phyloP scores from a whole-genome alignment of 2,797 vertebrate species.

The Eulemur coronatus region DNA sequence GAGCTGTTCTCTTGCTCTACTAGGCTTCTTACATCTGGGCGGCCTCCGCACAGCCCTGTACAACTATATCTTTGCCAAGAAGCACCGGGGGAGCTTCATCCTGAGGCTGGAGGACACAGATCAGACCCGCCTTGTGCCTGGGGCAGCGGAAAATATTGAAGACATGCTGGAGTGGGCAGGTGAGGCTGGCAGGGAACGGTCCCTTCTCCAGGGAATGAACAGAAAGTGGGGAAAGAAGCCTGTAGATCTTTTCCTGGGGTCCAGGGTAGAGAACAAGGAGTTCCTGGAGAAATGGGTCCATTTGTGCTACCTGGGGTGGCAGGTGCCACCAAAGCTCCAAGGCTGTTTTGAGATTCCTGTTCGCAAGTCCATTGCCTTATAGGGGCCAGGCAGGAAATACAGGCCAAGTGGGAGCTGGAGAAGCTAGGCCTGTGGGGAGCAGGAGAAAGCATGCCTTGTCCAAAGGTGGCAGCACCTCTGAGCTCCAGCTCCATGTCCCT shows the following conservation, averaged over 20 bases:
- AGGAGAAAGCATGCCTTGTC: not conserved
- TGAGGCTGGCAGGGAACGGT: constrained; percentile 71
- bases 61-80: constrained; percentile 95
- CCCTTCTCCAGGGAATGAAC: not conserved
- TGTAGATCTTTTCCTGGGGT: not conserved
- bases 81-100: constrained; percentile 90
- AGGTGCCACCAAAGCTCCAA: not conserved
- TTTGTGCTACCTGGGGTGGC: not conserved
- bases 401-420: not conserved
- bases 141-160: constrained; percentile 93
- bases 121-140: constrained; percentile 89
- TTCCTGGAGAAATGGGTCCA: not conserved
- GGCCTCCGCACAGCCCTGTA: constrained; percentile 96
- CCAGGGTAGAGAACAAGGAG: not conserved
- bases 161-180: constrained; percentile 96
- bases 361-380: not conserved
- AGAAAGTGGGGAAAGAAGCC: not conserved
- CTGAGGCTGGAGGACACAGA: constrained; percentile 96
- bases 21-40: constrained; percentile 94
- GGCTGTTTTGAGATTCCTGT: not conserved
- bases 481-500: not conserved
- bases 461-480: not conserved
- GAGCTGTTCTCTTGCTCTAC: not conserved
- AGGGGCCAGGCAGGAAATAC: not conserved
- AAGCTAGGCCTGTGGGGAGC: not conserved